Evolutionary conservation across 2,888 invertebrate species (phyloP), one percentile per base, ranked within the genome.

Genomic region (Heliconius erato): DNA sequence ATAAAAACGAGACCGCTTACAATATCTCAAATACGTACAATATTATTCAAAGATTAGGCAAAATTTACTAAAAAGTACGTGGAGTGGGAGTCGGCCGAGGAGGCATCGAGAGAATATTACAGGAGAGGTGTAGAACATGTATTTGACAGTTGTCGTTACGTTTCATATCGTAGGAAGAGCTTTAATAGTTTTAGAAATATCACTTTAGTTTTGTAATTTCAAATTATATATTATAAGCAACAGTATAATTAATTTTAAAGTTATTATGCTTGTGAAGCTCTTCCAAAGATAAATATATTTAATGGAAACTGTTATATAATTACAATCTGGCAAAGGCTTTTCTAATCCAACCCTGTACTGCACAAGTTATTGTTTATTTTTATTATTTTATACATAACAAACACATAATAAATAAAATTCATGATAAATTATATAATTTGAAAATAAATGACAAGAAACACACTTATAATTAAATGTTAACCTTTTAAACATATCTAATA

Each of bases 1-100:
- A 90, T 94, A 94, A 94, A 92, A 93, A 91, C 88, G 92, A 93
- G 93, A 93, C 92, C 90, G 92, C 93, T 93, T 92, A 94, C 93
- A 94, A 92, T 93, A 94, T 90, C 92, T 91, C 90, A 91, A 89
- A 87, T 90, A 83, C 80, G 78, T 84, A 94, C 89, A 91, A 91
- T 90, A 89, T 92, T 93, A 93, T 90, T 93, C 91, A 91, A 94
- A 95, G 91, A 94, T 94, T 95, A 94, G 92, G 92, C 94, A 92
- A 93, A 94, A 94, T 93, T 93, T 88, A 89, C 94, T 94, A 95
- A 93, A 92, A 87, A 92, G 91, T 94, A 94, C 90, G 91, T 87
- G 78, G 6, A 79, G 80, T 82, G 35, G 79, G 84, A 85, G 85
- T 79, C 84, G 81, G 82, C 81, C 71, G 85, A 85, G 85, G 81